A percentile compares a stretch with the other conserved stretches of the same genome.
phyloP scores from a whole-genome alignment of 2,888 invertebrate genomes.

The Microctonus brassicae region DNA sequence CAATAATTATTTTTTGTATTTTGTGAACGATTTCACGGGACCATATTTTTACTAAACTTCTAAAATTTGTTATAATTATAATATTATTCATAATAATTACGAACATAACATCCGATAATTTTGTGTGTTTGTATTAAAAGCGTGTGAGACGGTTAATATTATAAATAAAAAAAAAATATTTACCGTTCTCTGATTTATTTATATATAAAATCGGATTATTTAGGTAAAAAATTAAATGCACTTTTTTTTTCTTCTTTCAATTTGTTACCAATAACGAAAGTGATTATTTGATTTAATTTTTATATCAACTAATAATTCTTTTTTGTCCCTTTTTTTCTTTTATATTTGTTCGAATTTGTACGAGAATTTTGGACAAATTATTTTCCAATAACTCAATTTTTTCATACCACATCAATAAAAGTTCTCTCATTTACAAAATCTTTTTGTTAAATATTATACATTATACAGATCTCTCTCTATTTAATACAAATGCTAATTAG shows the following conservation, averaged over 20 bases:
- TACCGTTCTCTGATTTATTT: constrained; percentile 40
- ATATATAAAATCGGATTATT: constrained; percentile 49
- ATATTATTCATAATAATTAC: constrained; percentile 50
- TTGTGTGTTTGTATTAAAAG: constrained; percentile 46
- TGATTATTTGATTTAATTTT: constrained; percentile 13
- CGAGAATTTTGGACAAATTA: too few species aligned
- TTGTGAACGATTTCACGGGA: neutral
- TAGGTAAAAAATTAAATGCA: constrained; percentile 45
- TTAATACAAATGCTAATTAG: constrained; percentile 5
- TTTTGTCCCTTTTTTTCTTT: too few species aligned
- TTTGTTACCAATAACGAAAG: neutral
- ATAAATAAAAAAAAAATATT: constrained; percentile 15
- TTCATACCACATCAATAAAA: neutral
- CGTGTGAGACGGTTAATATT: constrained; percentile 43
- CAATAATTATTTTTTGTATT: constrained; percentile 1
- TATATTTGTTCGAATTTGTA: too few species aligned
- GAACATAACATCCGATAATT: constrained; percentile 47
- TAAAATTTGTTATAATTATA: constrained; percentile 44
- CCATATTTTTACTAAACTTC: constrained; percentile 9
- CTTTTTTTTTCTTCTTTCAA: constrained; percentile 30
- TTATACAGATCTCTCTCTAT: neutral
- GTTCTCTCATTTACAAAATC: constrained; percentile 1
- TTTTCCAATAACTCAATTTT: too few species aligned
- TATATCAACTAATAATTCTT: constrained; percentile 18
- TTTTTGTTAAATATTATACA: neutral